Base-by-base conservation (phyloP, 1,140 invertebrate genomes). In the Nasonia longicornis region DNA sequence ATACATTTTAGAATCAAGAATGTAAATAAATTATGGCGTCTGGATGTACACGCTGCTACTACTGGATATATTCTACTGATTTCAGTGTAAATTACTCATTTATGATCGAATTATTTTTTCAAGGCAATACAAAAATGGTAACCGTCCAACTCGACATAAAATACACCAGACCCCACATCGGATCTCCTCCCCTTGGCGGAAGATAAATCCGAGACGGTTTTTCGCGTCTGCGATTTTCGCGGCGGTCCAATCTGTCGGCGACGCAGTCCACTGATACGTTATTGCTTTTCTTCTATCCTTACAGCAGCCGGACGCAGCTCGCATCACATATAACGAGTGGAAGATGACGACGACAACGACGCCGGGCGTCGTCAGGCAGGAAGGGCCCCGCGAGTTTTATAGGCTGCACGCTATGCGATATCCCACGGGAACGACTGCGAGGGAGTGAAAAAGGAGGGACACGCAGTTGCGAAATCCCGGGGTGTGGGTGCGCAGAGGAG, bases 341-440 rank as follows among this genome's bases (percentile, higher is more conserved):
- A 58, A 16, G 16, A 20, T 42, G 78, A 74, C 80, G 76, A 70
- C 82, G 81, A 83, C 83, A 86, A 86, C 87, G 85, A 87, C 87
- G 87, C 78, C 83, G 85, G 84, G 83, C 85, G 81, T 83, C 83
- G 85, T 82, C 86, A 86, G 87, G 88, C 84, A 58, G 52, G 52
- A 89, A 89, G 84, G 85, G 85, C 84, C 82, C 82, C 52, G 22
- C n/a, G 52, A 87, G 87, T 89, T 90, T 90, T 89, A 89, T 89
- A 85, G 88, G 78, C 84, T 86, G 42, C 31, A 35, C 48, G 48
- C 84, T 82, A 84, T 72, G 82, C 81, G 83, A 85, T 80, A 77
- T 86, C 85, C 84, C 84, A 83, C 77, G 82, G 84, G 85, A 85
- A 74, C 48, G 78, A 69, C 73, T 82, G 79, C 77, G 82, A 88